Evolutionary conservation across 2,113 vertebrate species (phyloP).

Genomic region (Grallaria varia): DNA sequence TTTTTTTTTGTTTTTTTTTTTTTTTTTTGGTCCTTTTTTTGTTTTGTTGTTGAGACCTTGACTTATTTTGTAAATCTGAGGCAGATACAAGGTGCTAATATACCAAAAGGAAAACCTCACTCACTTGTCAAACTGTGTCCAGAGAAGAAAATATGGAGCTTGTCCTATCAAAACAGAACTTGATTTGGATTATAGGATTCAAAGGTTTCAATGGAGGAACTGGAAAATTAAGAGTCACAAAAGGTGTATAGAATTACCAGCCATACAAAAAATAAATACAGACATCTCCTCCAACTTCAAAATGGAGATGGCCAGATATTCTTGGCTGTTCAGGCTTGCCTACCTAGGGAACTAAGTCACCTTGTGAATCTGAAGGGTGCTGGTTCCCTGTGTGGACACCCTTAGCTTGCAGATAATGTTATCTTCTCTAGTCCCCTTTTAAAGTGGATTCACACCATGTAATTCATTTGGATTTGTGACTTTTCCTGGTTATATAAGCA

Average conservation of each 20-base stretch:
- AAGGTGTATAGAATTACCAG: neutral
- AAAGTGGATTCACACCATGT: neutral
- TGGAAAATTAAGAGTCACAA: neutral
- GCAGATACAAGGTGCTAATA: neutral
- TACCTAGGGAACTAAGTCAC: neutral
- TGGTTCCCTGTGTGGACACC: neutral
- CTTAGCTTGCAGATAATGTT: neutral
- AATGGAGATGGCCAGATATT: neutral
- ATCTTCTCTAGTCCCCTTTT: neutral
- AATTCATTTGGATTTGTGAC: neutral
- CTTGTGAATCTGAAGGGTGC: neutral
- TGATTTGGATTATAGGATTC: neutral
- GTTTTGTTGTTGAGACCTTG: neutral
- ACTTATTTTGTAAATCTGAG: neutral
- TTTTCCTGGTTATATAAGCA: neutral
- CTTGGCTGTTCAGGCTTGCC: neutral
- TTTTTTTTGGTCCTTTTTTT: neutral
- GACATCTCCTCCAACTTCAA: neutral
- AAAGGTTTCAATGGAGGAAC: neutral
- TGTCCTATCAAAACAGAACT: neutral
- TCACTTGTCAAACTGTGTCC: neutral
- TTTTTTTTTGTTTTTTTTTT: neutral
- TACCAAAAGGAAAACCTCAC: neutral
- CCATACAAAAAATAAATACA: neutral
- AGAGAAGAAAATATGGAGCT: neutral